Evolutionary conservation across 1,140 invertebrate genomes (phyloP).

Genomic region (Nephotettix cincticeps): DNA sequence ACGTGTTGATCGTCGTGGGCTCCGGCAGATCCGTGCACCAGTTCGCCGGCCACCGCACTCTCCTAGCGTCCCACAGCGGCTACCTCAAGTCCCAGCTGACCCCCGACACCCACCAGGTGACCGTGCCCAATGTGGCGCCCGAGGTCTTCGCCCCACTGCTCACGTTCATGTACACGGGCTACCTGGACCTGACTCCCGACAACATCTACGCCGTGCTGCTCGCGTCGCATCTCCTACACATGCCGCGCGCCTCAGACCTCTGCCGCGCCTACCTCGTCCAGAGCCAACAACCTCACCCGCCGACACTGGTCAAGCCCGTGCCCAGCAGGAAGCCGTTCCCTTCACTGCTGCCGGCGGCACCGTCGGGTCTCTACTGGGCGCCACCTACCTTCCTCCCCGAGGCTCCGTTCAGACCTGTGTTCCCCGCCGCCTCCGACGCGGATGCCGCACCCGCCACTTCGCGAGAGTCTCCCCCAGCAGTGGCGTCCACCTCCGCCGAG

Average conservation of each 20-base stretch:
- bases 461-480: conserved; percentile 28
- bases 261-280: conserved; percentile 56
- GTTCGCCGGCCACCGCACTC: conserved; percentile 65
- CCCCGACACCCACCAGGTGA: conserved; percentile 46
- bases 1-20: conserved; percentile 63
- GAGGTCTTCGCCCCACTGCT: conserved; percentile 71
- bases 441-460: neutral
- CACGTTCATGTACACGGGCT: conserved; percentile 76
- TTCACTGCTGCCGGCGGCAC: conserved; percentile 45
- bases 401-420: conserved; percentile 29
- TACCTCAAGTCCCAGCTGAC: conserved; percentile 60
- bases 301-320: conserved; percentile 50
- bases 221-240: conserved; percentile 71
- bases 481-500: conserved; percentile 32
- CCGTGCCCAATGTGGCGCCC: conserved; percentile 59
- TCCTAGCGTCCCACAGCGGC: conserved; percentile 69
- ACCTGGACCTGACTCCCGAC: conserved; percentile 64
- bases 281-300: conserved; percentile 34
- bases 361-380: conserved; percentile 29
- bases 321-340: conserved; percentile 48
- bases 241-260: conserved; percentile 69
- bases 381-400: conserved; percentile 40
- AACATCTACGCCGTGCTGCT: conserved; percentile 73
- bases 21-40: conserved; percentile 50
- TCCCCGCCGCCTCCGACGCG: conserved; percentile 10